Percentiles rank a stretch among this genome's conserved stretches.
These are phyloP conservation scores for Toxotes lorentzi DNA, from an alignment of 2,797 vertebrate species.

Conservation along the genomic window DNA sequence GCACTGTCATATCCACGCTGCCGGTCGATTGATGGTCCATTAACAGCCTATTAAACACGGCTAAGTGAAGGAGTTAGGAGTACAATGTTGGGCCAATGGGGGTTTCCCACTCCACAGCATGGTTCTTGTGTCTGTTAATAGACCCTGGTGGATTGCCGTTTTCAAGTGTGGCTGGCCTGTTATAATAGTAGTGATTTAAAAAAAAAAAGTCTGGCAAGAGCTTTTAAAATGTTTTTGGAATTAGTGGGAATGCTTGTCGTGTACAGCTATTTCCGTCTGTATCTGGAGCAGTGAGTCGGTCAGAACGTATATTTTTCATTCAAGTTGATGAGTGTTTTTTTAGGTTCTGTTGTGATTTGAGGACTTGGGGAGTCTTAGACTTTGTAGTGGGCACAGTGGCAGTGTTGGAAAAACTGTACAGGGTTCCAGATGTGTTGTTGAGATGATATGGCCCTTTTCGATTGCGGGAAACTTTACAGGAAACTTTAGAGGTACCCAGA, in stretches of 20 bases:
- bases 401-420: not conserved
- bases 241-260: not conserved
- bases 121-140: conserved; percentile 69
- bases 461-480: not conserved
- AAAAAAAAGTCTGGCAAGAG: conserved; percentile 8
- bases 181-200: conserved; percentile 43
- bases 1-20: conserved; percentile 78
- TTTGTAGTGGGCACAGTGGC: conserved; percentile 9
- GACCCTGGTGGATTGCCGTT: conserved; percentile 65
- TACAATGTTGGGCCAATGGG: conserved; percentile 73
- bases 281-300: not conserved
- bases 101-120: conserved; percentile 73
- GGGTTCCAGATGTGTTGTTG: not conserved
- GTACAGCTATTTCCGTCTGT: conserved; percentile 18
- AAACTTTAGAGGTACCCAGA: not conserved
- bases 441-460: not conserved
- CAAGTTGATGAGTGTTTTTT: not conserved
- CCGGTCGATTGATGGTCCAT: conserved; percentile 83
- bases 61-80: conserved; percentile 78
- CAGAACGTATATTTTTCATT: not conserved
- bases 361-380: conserved; percentile 4
- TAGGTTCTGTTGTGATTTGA: conserved; percentile 8
- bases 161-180: conserved; percentile 57
- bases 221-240: conserved; percentile 39
- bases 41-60: conserved; percentile 84